Percentiles rank a stretch among this genome's conserved stretches.
Evolutionary conservation across 1,140 invertebrate genomes (phyloP).

Genomic region (Ceratoteleas bidentatus): DNA sequence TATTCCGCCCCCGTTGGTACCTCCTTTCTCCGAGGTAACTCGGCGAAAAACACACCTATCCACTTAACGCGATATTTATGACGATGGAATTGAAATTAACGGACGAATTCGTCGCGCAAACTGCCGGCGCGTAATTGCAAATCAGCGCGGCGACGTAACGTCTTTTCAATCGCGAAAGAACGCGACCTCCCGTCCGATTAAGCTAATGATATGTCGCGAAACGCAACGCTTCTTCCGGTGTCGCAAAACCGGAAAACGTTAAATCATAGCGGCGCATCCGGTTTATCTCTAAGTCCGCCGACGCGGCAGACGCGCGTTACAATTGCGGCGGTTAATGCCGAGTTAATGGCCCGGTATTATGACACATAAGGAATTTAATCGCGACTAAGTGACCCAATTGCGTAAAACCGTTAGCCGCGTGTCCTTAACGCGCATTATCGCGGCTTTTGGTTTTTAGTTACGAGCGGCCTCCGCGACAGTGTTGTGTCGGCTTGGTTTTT

Average conservation of each 20-base stretch:
- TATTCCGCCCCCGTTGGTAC: not conserved
- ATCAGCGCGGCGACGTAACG: slow-evolving; percentile 21
- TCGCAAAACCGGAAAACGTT: slow-evolving; percentile 54
- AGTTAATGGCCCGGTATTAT: slow-evolving; percentile 49
- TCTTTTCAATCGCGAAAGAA: slow-evolving; percentile 46
- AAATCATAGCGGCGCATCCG: slow-evolving; percentile 50
- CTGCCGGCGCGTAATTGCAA: slow-evolving; percentile 11
- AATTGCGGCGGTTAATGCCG: slow-evolving; percentile 44
- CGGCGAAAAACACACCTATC: not conserved
- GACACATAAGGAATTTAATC: slow-evolving; percentile 59
- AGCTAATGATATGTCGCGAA: slow-evolving; percentile 32
- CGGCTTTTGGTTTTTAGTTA: slow-evolving; percentile 27
- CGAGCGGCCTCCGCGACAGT: too few species aligned
- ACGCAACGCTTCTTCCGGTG: slow-evolving; percentile 33
- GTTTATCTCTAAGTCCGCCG: slow-evolving; percentile 46
- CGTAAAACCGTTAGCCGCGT: slow-evolving; percentile 26
- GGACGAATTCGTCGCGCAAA: not conserved
- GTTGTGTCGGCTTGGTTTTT: too few species aligned
- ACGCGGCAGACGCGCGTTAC: slow-evolving; percentile 49
- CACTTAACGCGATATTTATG: not conserved
- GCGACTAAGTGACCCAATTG: slow-evolving; percentile 42
- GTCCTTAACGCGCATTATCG: slow-evolving; percentile 20
- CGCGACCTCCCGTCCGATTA: slow-evolving; percentile 41
- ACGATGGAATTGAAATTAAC: not conserved
- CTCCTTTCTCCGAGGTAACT: too few species aligned